A percentile compares a stretch with the other conserved stretches of the same genome.
Conservation (phyloP, 1,140 invertebrate genomes). For the Magallana gigas region DNA sequence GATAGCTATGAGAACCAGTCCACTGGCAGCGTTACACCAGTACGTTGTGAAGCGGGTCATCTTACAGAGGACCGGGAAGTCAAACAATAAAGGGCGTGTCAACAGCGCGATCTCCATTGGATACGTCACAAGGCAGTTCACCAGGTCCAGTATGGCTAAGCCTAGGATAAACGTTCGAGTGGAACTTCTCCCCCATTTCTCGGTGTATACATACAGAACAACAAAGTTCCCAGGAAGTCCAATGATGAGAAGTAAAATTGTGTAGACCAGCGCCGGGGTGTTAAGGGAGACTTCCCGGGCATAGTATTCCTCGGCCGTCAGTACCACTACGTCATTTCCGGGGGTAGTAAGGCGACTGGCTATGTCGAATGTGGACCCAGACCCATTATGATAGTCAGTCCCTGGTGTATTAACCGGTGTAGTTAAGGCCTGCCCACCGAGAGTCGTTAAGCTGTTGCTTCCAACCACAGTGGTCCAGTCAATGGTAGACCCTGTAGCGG, state of each 20-base stretch:
- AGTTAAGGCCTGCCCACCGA: too few species aligned
- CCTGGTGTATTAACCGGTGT: too few species aligned
- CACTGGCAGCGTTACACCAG: slow-evolving; percentile 51
- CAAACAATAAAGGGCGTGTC: slow-evolving; percentile 42
- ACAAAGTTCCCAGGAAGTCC: slow-evolving; percentile 64
- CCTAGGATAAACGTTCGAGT: slow-evolving; percentile 61
- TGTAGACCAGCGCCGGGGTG: slow-evolving; percentile 61
- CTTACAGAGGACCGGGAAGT: slow-evolving; percentile 47
- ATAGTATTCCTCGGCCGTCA: neutral
- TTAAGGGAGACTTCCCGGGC: neutral
- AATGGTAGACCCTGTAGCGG: too few species aligned
- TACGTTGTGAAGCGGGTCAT: slow-evolving; percentile 53
- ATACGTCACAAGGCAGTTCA: slow-evolving; percentile 58
- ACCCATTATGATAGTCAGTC: too few species aligned
- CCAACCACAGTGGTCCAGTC: too few species aligned
- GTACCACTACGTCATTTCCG: neutral
- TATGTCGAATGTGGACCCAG: too few species aligned
- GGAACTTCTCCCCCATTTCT: slow-evolving; percentile 61
- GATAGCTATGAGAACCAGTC: slow-evolving; percentile 59
- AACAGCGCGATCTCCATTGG: slow-evolving; percentile 62
- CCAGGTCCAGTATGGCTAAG: slow-evolving; percentile 63
- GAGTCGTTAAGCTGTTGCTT: too few species aligned
- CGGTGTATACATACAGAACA: slow-evolving; percentile 61
- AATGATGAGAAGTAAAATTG: slow-evolving; percentile 57
- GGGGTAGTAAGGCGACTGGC: neutral